A percentile compares a stretch with the other conserved stretches of the same genome.
These are phyloP conservation scores for Tympanuchus pallidicinctus DNA, from an alignment of 2,113 vertebrate species.

Conservation along the genomic window DNA sequence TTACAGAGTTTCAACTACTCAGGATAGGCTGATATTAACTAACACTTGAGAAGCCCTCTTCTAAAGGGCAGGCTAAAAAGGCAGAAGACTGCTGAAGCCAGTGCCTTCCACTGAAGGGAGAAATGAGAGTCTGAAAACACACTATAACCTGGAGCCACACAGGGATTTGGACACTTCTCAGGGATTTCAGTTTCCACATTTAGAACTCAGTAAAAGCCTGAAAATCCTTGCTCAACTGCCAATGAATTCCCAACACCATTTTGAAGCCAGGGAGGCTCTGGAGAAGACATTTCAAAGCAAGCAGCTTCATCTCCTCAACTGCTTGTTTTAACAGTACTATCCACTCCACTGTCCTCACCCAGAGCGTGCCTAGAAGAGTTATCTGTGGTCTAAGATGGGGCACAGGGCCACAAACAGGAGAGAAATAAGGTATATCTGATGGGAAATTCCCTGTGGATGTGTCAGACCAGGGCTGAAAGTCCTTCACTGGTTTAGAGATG, in stretches of 20 bases:
- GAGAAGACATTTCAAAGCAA: constrained; percentile 10
- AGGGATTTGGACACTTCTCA: neutral
- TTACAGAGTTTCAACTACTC: neutral
- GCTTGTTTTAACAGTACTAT: neutral
- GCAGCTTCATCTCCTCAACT: neutral
- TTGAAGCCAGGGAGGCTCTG: constrained; percentile 11
- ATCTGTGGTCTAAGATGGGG: neutral
- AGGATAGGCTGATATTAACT: neutral
- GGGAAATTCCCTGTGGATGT: neutral
- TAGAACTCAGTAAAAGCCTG: neutral
- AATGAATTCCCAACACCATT: neutral
- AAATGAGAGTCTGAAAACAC: neutral
- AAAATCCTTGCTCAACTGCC: constrained; percentile 20
- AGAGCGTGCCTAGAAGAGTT: neutral
- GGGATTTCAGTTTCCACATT: neutral
- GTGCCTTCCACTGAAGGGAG: neutral
- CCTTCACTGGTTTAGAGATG: neutral
- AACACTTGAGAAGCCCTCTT: neutral
- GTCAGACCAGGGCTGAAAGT: neutral
- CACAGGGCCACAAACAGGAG: neutral
- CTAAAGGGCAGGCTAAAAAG: neutral
- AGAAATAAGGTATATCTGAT: neutral
- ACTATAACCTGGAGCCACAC: neutral
- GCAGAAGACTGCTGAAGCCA: neutral
- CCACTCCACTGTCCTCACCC: neutral